phyloP scores from a whole-genome alignment of 2,888 invertebrate species.

The Gisinianus flammeolus region DNA sequence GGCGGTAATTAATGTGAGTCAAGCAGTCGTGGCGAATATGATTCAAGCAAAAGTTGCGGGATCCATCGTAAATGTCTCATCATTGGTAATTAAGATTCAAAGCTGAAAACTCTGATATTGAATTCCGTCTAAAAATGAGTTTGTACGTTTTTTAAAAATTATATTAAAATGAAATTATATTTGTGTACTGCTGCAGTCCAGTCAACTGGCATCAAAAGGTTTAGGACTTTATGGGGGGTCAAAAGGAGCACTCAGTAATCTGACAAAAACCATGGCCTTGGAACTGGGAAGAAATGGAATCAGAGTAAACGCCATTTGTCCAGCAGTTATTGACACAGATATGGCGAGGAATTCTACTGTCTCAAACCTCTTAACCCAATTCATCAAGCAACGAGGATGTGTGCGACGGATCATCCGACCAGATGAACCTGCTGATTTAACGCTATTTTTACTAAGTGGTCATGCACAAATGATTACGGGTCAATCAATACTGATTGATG shows the following conservation, averaged over 20 bases:
- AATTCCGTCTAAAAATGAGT: not conserved
- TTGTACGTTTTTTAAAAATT: too few relatives aligned
- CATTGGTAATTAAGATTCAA: conserved; percentile 16
- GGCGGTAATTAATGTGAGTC: conserved; percentile 30
- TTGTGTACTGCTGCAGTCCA: too few relatives aligned
- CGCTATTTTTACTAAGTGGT: conserved; percentile 22
- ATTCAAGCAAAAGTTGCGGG: conserved; percentile 32
- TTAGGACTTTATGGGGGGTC: conserved; percentile 19
- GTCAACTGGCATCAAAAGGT: not conserved
- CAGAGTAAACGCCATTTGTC: conserved; percentile 40
- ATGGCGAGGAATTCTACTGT: not conserved
- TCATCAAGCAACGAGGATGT: not conserved
- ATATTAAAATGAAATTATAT: too few relatives aligned
- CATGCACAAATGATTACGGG: conserved; percentile 36
- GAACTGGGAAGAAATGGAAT: conserved; percentile 32
- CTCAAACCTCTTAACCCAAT: not conserved
- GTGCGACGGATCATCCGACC: conserved; percentile 15
- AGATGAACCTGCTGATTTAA: conserved; percentile 31
- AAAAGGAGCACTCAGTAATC: conserved; percentile 25
- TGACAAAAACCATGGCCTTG: conserved; percentile 33
- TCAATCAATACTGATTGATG: conserved; percentile 32
- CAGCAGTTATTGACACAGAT: conserved; percentile 31
- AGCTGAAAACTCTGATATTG: not conserved
- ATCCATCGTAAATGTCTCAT: conserved; percentile 47
- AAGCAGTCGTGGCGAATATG: conserved; percentile 27